These are phyloP conservation scores for Alces alces DNA, from an alignment of 2,113 vertebrate species.

Conservation along the genomic window DNA sequence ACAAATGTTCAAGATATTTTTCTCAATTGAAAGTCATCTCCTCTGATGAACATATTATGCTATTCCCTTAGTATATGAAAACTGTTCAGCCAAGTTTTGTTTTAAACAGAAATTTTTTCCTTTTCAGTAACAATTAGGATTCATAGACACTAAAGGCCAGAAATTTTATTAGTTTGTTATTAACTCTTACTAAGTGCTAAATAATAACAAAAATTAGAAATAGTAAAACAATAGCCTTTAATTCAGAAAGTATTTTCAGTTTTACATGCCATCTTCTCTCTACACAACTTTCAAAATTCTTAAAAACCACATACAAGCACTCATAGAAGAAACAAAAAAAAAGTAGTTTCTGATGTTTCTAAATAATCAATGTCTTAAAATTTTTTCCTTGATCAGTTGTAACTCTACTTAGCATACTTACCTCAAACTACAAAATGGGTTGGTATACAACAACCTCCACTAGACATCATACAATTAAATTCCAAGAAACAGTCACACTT, in stretches of 20 bases:
- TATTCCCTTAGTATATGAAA: not conserved
- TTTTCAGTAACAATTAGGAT: not conserved
- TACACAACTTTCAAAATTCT: not conserved
- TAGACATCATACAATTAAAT: not conserved
- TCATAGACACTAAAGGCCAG: not conserved
- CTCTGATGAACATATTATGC: not conserved
- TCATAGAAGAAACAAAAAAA: not conserved
- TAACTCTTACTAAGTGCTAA: not conserved
- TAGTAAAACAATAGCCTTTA: not conserved
- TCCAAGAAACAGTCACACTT: not conserved
- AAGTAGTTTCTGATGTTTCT: not conserved
- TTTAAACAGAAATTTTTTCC: not conserved
- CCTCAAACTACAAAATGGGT: not conserved
- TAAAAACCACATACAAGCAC: not conserved
- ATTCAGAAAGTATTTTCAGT: not conserved
- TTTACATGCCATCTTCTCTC: not conserved
- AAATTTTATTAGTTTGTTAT: not conserved
- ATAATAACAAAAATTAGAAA: not conserved
- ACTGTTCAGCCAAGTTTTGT: not conserved
- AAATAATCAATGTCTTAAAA: not conserved
- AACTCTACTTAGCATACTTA: not conserved
- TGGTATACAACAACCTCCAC: not conserved
- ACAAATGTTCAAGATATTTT: not conserved
- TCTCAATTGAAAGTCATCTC: not conserved
- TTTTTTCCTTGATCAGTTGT: not conserved